Base-by-base conservation (phyloP, 2,888 invertebrate genomes). In the Alviniconcha strummeri region DNA sequence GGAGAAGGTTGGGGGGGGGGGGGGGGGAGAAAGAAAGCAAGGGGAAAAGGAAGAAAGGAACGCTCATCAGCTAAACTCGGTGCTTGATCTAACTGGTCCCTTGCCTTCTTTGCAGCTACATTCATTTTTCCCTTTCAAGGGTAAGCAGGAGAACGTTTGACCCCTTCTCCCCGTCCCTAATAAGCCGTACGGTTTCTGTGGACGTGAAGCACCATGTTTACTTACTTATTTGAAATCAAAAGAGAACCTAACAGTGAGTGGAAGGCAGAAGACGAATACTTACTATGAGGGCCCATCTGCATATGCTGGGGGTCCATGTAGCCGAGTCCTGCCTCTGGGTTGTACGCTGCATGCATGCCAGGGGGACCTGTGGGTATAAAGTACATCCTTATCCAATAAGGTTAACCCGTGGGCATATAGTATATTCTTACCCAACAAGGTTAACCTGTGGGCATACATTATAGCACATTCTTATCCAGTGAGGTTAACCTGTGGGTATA, bases 311-410 rank as follows among this genome's bases (percentile, higher is more conserved):
- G 93, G 95, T 98, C 98, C 97, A 98, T 98, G 97, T 98, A 98
- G 95, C 98, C 98, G 94, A 98, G 97, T 96, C 97, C 97, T 67
- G 97, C 96, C 94, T 98, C 98, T 90, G 98, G 98, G 95, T 98
- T 98, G 95, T 98, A 98, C 89, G 90, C 91, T 87, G 89, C 88
- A 85, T 91, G 91, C 80, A 90, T 89, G 75, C 91, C 91, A 77
- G 91, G 84, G 69, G 82, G 91, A 85, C 90, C 91, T 91, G 86
- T 83, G 86, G 87, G 76, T 77, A 87, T 85, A 83, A 75, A 60
- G 78, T 75, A 7, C 64, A 69, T 77, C 77, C 77, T 82, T 82
- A 82, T 82, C 77, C 82, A 82, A 75, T 75, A 82, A 82, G 36
- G 79, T 57, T 54, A 71, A 79, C 60, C 13, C 9, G 60, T 60